A percentile compares a stretch with the other conserved stretches of the same genome.
Evolutionary conservation across 1,140 invertebrate species (phyloP).

Genomic region (Lasaia peninsularis): DNA sequence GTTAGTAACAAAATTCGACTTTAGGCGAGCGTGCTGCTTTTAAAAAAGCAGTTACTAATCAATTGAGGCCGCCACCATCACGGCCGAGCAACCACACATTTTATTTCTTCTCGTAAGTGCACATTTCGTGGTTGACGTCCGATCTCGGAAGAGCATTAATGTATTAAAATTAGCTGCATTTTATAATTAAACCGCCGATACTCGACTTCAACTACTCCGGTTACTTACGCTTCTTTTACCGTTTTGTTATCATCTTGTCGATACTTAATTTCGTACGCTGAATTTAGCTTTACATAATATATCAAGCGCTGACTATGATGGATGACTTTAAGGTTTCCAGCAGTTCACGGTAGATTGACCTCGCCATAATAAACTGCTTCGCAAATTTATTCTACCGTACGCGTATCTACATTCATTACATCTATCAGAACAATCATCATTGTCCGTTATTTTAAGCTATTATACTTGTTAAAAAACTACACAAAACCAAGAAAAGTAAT

Average conservation of each 20-base stretch:
- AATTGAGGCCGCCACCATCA: too few relatives aligned
- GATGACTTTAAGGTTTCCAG: slow-evolving; percentile 26
- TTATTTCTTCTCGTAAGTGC: too few relatives aligned
- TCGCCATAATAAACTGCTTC: slow-evolving; percentile 29
- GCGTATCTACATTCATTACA: not conserved
- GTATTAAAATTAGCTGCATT: slow-evolving; percentile 4
- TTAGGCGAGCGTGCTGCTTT: too few relatives aligned
- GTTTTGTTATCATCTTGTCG: slow-evolving; percentile 30
- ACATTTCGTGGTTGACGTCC: too few relatives aligned
- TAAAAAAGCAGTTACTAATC: too few relatives aligned
- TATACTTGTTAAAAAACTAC: too few relatives aligned
- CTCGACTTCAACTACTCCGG: slow-evolving; percentile 1
- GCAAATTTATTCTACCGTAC: slow-evolving; percentile 4
- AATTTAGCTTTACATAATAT: slow-evolving; percentile 30
- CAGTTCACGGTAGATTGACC: slow-evolving; percentile 24
- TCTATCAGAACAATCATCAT: not conserved
- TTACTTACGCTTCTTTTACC: slow-evolving; percentile 1
- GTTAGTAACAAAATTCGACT: too few relatives aligned
- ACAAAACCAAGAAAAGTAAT: too few relatives aligned
- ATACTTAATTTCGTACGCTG: slow-evolving; percentile 31
- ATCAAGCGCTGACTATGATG: slow-evolving; percentile 31
- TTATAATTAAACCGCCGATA: slow-evolving; percentile 4
- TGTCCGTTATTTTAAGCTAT: too few relatives aligned
- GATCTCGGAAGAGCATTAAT: not conserved
- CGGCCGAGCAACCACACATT: too few relatives aligned